Conservation (phyloP, 2,888 invertebrate species). For the Periphyllus acericola region DNA sequence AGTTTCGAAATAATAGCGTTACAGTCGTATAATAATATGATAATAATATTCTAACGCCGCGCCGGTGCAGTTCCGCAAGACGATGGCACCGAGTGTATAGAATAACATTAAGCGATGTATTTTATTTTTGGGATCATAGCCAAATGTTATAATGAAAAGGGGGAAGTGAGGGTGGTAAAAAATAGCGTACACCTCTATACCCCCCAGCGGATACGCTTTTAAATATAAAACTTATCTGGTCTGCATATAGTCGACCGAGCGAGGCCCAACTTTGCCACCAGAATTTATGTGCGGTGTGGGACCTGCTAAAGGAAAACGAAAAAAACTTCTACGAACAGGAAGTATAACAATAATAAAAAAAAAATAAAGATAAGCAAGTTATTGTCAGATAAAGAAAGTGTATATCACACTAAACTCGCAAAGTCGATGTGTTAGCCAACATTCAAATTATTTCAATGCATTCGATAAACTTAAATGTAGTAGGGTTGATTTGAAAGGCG, state of each 20-base stretch:
- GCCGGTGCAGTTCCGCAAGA: background rate
- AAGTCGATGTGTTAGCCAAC: background rate
- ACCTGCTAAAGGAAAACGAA: slow-evolving; percentile 52
- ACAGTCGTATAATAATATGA: background rate
- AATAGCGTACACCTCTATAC: background rate
- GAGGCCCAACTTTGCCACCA: slow-evolving; percentile 16
- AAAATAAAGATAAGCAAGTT: slow-evolving; percentile 55
- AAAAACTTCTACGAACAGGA: slow-evolving; percentile 49
- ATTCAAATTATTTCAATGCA: slow-evolving; percentile 2
- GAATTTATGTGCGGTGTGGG: slow-evolving; percentile 59
- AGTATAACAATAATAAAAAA: slow-evolving; percentile 54
- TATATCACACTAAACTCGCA: slow-evolving; percentile 12
- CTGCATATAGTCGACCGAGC: slow-evolving; percentile 53
- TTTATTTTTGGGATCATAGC: slow-evolving; percentile 54
- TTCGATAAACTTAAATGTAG: background rate
- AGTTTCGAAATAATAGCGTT: background rate
- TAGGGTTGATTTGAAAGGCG: no score
- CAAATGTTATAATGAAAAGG: slow-evolving; percentile 35
- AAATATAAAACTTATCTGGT: slow-evolving; percentile 61
- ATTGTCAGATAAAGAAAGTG: slow-evolving; percentile 47
- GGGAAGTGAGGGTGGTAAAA: background rate
- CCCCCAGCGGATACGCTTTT: slow-evolving; percentile 36
- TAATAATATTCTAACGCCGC: background rate
- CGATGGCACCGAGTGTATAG: background rate
- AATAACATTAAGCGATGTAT: background rate